phyloP scores from a whole-genome alignment of 2,888 invertebrate genomes.

The Odontomyia ornata region DNA sequence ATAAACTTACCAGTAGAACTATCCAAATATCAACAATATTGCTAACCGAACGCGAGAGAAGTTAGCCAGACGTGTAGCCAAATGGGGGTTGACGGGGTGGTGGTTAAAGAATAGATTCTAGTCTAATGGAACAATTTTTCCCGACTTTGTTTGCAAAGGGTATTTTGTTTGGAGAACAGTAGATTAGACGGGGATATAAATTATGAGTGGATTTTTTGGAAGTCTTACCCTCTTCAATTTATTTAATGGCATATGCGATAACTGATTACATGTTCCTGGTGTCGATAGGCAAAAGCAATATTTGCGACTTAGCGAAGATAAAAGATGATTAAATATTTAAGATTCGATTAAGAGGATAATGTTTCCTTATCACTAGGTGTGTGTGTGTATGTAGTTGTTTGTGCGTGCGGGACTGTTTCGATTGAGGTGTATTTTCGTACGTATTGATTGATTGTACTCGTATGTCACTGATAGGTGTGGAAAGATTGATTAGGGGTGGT shows the following conservation, averaged over 20 bases:
- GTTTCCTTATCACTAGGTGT: conserved; percentile 19
- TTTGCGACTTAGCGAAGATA: conserved; percentile 35
- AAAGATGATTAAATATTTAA: conserved; percentile 43
- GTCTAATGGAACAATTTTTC: not conserved
- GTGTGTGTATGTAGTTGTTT: not conserved
- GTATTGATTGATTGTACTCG: conserved; percentile 14
- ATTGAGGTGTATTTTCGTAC: not conserved
- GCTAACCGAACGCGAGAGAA: not conserved
- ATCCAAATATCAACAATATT: conserved; percentile 41
- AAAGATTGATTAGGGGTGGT: not conserved
- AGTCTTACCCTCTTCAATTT: conserved; percentile 32
- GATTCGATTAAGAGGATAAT: conserved; percentile 39
- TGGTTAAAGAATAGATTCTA: not conserved
- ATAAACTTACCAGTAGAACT: conserved; percentile 42
- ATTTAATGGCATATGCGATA: conserved; percentile 26
- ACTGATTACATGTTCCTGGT: not conserved
- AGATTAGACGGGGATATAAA: conserved; percentile 30
- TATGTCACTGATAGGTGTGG: not conserved
- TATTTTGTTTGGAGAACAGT: conserved; percentile 12
- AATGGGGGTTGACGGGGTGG: not conserved
- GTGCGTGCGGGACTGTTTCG: not conserved
- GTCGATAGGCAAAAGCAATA: conserved; percentile 11
- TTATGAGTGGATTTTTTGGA: conserved; percentile 22
- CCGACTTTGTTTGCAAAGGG: not conserved
- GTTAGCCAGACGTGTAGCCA: not conserved